Evolutionary conservation across 2,113 vertebrate species (phyloP).

Genomic region (Puffinus mauretanicus): DNA sequence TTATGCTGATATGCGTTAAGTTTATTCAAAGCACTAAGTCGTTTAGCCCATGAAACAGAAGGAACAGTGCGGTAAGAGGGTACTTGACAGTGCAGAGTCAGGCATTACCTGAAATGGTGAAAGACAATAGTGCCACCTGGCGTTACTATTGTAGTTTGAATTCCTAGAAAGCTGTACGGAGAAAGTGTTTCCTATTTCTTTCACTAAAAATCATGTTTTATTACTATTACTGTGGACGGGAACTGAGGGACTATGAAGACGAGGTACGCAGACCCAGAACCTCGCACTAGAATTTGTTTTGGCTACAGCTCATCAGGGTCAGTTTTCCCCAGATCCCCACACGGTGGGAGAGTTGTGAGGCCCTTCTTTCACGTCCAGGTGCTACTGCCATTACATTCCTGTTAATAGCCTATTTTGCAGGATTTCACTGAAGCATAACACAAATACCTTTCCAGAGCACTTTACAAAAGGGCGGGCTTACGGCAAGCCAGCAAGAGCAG

Average conservation of each 20-base stretch:
- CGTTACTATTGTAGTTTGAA: accelerated
- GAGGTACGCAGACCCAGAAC: not conserved
- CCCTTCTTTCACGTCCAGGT: not conserved
- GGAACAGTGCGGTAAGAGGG: accelerated
- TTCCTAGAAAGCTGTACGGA: accelerated
- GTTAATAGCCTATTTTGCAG: too few species aligned
- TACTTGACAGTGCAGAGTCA: accelerated
- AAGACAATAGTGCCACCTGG: not conserved
- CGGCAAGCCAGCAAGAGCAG: accelerated
- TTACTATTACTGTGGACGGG: accelerated
- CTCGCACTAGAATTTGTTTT: accelerated
- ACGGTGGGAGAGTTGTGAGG: accelerated
- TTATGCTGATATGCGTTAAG: accelerated
- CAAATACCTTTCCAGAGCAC: not conserved
- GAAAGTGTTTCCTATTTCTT: not conserved
- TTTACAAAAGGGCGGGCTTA: accelerated
- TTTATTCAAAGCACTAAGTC: not conserved
- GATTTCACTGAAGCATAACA: not conserved
- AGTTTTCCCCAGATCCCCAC: too few species aligned
- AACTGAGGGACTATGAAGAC: not conserved
- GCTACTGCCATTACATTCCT: too few species aligned
- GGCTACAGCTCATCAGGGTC: not conserved
- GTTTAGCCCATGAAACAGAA: not conserved
- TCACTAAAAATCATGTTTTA: accelerated
- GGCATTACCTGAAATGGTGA: accelerated